These are phyloP conservation scores for Zoanthus sansibaricus DNA, from an alignment of 92 coral and sea anemone species.

Conservation along the genomic window DNA sequence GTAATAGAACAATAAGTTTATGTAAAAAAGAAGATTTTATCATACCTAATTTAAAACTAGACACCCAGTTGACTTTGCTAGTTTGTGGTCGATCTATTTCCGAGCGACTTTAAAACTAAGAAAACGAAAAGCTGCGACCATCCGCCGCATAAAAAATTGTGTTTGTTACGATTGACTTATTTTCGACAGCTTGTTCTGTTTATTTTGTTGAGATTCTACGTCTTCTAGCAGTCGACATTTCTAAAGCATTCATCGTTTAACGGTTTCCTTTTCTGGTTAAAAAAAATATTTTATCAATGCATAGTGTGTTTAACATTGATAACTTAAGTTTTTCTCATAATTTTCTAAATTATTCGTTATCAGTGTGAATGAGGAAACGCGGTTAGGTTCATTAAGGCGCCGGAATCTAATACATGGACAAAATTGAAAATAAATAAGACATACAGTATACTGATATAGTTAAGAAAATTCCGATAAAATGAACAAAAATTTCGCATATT, in stretches of 20 bases:
- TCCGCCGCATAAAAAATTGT: neutral
- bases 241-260: neutral
- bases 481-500: neutral
- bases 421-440: conserved; percentile 11
- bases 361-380: neutral
- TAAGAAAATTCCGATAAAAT: neutral
- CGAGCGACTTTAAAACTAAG: neutral
- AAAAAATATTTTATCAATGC: neutral
- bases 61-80: neutral
- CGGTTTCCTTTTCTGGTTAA: neutral
- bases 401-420: neutral
- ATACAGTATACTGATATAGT: neutral
- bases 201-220: neutral
- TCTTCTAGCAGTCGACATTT: neutral
- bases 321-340: neutral
- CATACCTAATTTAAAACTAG: neutral
- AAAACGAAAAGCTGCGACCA: neutral
- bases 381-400: neutral
- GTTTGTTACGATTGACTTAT: neutral
- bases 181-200: neutral
- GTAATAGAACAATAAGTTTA: conserved; percentile 1
- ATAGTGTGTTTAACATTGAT: neutral
- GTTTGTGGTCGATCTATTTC: neutral
- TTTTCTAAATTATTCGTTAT: neutral
- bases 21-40: neutral